These are phyloP conservation scores for Capromys pilorides DNA, from an alignment of 2,797 vertebrate genomes.

Conservation along the genomic window DNA sequence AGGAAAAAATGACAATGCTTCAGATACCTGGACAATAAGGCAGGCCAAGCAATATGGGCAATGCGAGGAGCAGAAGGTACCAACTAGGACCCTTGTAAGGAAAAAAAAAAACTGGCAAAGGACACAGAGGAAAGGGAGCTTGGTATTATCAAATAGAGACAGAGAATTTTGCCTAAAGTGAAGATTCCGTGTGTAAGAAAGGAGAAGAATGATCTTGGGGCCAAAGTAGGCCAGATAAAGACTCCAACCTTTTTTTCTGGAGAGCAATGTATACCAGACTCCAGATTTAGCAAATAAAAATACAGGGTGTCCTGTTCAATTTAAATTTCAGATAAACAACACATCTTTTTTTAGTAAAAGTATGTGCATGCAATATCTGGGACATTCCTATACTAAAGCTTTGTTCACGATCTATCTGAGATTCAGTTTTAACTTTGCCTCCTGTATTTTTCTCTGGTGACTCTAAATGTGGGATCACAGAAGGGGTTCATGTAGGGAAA, in stretches of 20 bases:
- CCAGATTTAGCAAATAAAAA: constrained; percentile 37
- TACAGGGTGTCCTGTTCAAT: constrained; percentile 26
- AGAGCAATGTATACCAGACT: background rate
- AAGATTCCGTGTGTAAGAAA: constrained; percentile 3
- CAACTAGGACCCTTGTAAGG: background rate
- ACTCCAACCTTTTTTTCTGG: background rate
- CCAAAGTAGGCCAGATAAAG: background rate
- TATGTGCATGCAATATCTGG: background rate
- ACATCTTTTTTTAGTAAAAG: constrained; percentile 25
- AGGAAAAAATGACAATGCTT: background rate
- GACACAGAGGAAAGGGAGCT: background rate
- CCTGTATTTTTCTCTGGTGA: constrained; percentile 12
- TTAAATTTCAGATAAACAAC: constrained; percentile 21
- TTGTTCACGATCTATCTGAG: background rate
- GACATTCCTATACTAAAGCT: constrained; percentile 4
- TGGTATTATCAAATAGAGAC: background rate
- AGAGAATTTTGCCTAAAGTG: background rate
- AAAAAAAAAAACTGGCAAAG: background rate
- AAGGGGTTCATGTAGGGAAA: background rate
- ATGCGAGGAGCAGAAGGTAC: background rate
- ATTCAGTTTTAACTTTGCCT: constrained; percentile 26
- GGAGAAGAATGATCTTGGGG: background rate
- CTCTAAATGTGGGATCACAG: background rate
- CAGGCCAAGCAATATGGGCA: background rate
- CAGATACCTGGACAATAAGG: background rate